Percentiles rank a stretch among this genome's conserved stretches.
These are phyloP conservation scores for Diachrysia chrysitis DNA, from an alignment of 2,888 invertebrate genomes.

Conservation along the genomic window DNA sequence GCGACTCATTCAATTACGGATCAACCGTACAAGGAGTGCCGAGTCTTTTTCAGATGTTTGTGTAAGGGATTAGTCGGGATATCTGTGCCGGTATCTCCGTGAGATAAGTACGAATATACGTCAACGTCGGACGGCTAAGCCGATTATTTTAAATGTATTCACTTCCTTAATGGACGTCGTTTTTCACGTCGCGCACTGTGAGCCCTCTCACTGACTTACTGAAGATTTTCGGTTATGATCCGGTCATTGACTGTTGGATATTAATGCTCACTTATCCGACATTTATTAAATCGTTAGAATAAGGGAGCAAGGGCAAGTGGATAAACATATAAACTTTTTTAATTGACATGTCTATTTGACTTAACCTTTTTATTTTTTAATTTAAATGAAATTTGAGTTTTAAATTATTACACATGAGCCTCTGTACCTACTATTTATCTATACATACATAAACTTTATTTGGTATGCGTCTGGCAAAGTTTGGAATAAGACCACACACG, in stretches of 20 bases:
- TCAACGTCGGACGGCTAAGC: slow-evolving; percentile 89
- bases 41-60: slow-evolving; percentile 88
- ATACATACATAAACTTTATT: background rate
- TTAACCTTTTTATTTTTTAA: slow-evolving; percentile 40
- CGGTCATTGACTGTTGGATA: slow-evolving; percentile 86
- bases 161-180: slow-evolving; percentile 89
- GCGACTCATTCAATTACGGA: slow-evolving; percentile 86
- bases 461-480: slow-evolving; percentile 23
- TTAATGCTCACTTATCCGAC: slow-evolving; percentile 80
- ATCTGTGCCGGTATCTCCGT: slow-evolving; percentile 89
- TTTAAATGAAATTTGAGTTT: slow-evolving; percentile 35
- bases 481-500: slow-evolving; percentile 53
- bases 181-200: slow-evolving; percentile 84
- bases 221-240: slow-evolving; percentile 88
- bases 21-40: slow-evolving; percentile 85
- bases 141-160: slow-evolving; percentile 90
- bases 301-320: slow-evolving; percentile 63
- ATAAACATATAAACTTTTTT: slow-evolving; percentile 64
- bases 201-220: slow-evolving; percentile 82
- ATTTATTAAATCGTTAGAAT: slow-evolving; percentile 80
- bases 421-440: too few species aligned
- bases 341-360: slow-evolving; percentile 62
- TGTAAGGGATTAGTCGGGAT: slow-evolving; percentile 87
- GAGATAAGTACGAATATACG: slow-evolving; percentile 89
- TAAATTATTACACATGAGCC: slow-evolving; percentile 36